Base-by-base conservation (phyloP, 2,888 invertebrate genomes). In the Pyrgus malvae region DNA sequence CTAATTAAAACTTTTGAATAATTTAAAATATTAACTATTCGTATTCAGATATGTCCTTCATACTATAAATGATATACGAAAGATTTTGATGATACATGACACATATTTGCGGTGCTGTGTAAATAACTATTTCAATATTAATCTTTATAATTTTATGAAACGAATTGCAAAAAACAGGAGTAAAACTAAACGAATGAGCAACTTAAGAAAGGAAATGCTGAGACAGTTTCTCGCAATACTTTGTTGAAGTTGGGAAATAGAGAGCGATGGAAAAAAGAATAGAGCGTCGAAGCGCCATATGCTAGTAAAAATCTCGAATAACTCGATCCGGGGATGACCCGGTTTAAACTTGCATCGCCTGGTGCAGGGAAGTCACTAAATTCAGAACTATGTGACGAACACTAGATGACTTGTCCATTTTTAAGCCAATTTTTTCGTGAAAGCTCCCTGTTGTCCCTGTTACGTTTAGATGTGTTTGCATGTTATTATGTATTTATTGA, bases 211-310 rank as follows among this genome's bases (percentile, higher is more conserved):
- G 40, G 14, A 23, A 33, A 46, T 33, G 46, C 35, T 21, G 5
- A 7, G 25, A 14, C n/a, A 16, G 35, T 2, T 17, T 46, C 31
- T 8, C 23, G 31, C 12, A 29, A 37, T 29, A 16, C 21, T 12
- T 35, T 7, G n/a, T 3, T 17, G 46, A 42, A 33, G 33, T 42
- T 42, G 2, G 17, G 16, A 42, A 42, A 42, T 35, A 25, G 31
- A 33, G 31, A 42, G 17, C 17, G 16, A 16, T 33, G 12, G 33
- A 37, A 42, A 42, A 50, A 31, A 14, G 21, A 33, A 6, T 8
- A 19, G 41, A 50, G 42, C 31, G 42, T 9, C 17, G 33, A 49
- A 42, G 42, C 27, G 42, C 16, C 23, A 50, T 12, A 23, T 50
- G 41, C 12, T 25, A 41, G 14, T 40, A 29, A 29, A 49, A 49